These are phyloP conservation scores for Sitodiplosis mosellana DNA, from an alignment of 1,140 invertebrate genomes.

Conservation along the genomic window DNA sequence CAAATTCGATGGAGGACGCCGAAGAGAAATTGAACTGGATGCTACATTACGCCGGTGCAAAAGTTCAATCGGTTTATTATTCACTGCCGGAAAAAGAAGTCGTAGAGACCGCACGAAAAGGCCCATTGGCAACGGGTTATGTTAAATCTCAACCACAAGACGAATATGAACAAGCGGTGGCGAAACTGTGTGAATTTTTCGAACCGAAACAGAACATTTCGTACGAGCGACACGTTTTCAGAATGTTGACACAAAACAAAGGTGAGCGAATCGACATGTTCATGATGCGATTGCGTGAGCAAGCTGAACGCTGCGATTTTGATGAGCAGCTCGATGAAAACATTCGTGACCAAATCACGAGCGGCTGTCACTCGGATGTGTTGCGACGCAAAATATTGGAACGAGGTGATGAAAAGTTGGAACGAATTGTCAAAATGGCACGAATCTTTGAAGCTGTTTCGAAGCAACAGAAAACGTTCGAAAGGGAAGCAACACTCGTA, in stretches of 20 bases:
- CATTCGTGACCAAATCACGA: neutral
- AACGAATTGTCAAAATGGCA: too few species aligned
- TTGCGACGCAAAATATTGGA: constrained; percentile 1
- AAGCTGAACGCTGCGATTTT: constrained; percentile 2
- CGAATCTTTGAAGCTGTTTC: neutral
- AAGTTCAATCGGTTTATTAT: neutral
- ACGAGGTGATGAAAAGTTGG: neutral
- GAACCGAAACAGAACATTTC: too few species aligned
- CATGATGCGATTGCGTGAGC: too few species aligned
- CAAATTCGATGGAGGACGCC: neutral
- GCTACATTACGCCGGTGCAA: neutral
- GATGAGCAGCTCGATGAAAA: neutral
- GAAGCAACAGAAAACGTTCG: constrained; percentile 2
- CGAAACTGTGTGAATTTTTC: too few species aligned
- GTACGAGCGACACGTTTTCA: too few species aligned
- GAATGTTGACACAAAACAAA: too few species aligned
- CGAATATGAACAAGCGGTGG: too few species aligned
- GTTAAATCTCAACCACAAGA: neutral
- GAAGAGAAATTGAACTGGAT: neutral
- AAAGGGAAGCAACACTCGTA: too few species aligned
- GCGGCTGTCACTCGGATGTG: neutral
- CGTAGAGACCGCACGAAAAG: too few species aligned
- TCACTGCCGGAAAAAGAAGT: neutral
- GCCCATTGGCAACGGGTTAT: neutral
- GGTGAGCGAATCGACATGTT: too few species aligned